phyloP scores from a whole-genome alignment of 2,113 vertebrate species.

The Corvus cornix region DNA sequence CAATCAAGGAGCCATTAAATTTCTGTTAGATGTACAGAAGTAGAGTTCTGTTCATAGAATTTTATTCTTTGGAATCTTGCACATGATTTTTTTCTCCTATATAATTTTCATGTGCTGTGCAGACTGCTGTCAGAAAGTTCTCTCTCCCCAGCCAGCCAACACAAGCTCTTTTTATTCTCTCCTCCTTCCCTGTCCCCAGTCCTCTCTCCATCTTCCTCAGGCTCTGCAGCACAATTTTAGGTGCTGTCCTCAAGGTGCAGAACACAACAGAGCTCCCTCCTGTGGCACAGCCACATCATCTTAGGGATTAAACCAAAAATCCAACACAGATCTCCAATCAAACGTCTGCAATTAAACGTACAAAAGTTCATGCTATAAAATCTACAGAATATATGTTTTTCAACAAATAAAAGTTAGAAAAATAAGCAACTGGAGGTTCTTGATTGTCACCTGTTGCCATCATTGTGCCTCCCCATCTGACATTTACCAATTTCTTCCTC shows the following conservation, averaged over 20 bases:
- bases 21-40: not conserved
- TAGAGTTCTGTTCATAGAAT: not conserved
- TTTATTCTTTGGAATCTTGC: not conserved
- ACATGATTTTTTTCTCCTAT: not conserved
- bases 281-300: not conserved
- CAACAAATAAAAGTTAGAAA: not conserved
- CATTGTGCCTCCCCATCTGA: not conserved
- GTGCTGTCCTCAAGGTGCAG: not conserved
- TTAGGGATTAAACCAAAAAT: not conserved
- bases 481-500: not conserved
- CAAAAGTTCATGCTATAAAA: rapidly evolving
- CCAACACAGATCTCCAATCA: rapidly evolving
- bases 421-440: rapidly evolving
- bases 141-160: not conserved
- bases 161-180: not conserved
- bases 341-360: rapidly evolving
- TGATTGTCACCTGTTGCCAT: not conserved
- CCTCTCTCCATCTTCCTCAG: not conserved
- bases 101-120: not conserved
- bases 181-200: not conserved
- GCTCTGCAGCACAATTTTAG: not conserved
- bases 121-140: not conserved
- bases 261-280: not conserved
- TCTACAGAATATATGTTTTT: rapidly evolving
- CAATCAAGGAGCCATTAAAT: not conserved